A percentile compares a stretch with the other conserved stretches of the same genome.
Conservation (phyloP, 2,888 invertebrate genomes). For the Buathra laborator region DNA sequence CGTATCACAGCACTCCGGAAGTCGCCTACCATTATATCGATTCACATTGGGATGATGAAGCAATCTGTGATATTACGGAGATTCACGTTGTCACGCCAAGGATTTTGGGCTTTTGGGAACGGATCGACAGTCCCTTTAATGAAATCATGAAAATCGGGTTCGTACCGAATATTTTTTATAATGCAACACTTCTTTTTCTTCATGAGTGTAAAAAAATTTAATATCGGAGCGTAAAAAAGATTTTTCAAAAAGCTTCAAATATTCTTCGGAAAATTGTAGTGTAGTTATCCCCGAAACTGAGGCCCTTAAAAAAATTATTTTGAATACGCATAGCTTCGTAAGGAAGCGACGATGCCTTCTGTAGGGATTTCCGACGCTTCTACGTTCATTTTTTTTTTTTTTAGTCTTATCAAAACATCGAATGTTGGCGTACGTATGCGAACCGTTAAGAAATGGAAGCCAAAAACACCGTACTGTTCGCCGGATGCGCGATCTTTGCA, state of each 20-base stretch:
- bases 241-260: not conserved
- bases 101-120: constrained; percentile 72
- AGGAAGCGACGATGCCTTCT: too few species aligned
- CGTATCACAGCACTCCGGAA: constrained; percentile 81
- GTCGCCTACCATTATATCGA: constrained; percentile 79
- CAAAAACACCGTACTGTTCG: constrained; percentile 78
- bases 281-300: too few species aligned
- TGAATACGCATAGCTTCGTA: too few species aligned
- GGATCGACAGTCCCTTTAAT: constrained; percentile 78
- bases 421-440: constrained; percentile 78
- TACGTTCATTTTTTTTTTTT: constrained; percentile 9
- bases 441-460: constrained; percentile 78
- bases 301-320: too few species aligned
- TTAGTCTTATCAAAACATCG: constrained; percentile 76
- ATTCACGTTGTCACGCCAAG: constrained; percentile 78
- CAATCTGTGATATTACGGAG: constrained; percentile 80
- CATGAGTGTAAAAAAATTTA: constrained; percentile 26
- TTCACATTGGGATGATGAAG: constrained; percentile 76
- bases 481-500: constrained; percentile 75
- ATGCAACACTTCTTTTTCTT: too few species aligned
- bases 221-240: not conserved
- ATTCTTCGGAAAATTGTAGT: too few species aligned
- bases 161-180: too few species aligned
- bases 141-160: constrained; percentile 80
- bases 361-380: too few species aligned